These are phyloP conservation scores for Aricia artaxerxes DNA, from an alignment of 2,888 invertebrate genomes.

Conservation along the genomic window DNA sequence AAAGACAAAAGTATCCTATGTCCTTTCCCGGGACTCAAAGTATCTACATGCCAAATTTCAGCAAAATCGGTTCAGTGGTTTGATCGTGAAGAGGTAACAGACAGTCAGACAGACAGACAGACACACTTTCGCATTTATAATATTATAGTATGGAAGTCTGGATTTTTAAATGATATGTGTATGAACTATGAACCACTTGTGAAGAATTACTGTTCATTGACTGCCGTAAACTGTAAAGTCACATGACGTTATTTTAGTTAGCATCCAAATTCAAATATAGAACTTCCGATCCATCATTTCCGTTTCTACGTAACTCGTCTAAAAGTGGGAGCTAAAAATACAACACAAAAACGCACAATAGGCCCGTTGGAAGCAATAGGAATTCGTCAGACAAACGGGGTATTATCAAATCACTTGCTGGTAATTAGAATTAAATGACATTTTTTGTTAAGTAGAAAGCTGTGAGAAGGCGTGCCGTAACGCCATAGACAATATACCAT, in stretches of 20 bases:
- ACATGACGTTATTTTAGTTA: not conserved
- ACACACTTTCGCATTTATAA: too few relatives aligned
- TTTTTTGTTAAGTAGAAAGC: conserved; percentile 29
- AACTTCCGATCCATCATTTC: not conserved
- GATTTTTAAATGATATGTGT: too few relatives aligned
- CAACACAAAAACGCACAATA: not conserved
- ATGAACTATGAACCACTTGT: not conserved
- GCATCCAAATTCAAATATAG: conserved; percentile 2
- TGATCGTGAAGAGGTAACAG: too few relatives aligned
- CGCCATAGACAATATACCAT: conserved; percentile 27
- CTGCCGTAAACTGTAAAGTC: not conserved
- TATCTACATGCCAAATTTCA: too few relatives aligned
- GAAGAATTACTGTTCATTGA: not conserved
- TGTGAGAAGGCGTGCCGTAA: conserved; percentile 29
- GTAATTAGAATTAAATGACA: conserved; percentile 24
- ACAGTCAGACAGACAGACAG: too few relatives aligned
- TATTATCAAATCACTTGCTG: conserved; percentile 24
- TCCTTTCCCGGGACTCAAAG: too few relatives aligned
- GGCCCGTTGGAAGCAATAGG: not conserved
- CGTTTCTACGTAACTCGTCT: not conserved
- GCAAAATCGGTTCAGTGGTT: too few relatives aligned
- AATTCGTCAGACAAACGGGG: not conserved
- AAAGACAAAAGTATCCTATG: too few relatives aligned
- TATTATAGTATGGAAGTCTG: too few relatives aligned
- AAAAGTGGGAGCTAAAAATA: not conserved